phyloP scores from a whole-genome alignment of 2,888 invertebrate species.

The Mythimna loreyi region DNA sequence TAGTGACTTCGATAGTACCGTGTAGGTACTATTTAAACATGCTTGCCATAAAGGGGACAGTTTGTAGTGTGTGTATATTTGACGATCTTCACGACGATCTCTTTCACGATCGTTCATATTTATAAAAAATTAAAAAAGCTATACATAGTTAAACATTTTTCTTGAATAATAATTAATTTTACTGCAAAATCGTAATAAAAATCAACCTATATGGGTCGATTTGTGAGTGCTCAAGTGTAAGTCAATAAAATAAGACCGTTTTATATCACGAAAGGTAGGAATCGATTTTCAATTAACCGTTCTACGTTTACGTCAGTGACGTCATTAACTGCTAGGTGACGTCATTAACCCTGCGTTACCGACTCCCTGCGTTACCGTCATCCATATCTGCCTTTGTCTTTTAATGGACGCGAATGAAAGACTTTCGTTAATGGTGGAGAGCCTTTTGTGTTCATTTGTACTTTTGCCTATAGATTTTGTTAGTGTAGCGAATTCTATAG shows the following conservation, averaged over 20 bases:
- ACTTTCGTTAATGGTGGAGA: constrained; percentile 66
- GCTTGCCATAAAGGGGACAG: too few species aligned
- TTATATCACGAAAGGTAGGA: constrained; percentile 61
- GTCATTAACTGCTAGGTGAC: constrained; percentile 39
- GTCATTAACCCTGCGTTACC: constrained; percentile 43
- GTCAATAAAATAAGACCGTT: constrained; percentile 31
- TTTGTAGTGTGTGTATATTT: too few species aligned
- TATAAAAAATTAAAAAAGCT: background rate
- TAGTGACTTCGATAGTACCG: too few species aligned
- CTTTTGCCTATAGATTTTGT: constrained; percentile 34
- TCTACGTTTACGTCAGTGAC: constrained; percentile 32
- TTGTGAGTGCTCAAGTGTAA: background rate
- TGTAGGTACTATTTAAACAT: too few species aligned
- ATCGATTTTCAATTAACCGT: constrained; percentile 81
- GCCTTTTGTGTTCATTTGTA: constrained; percentile 64
- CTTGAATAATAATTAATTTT: background rate
- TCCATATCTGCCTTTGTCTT: constrained; percentile 70
- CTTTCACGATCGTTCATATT: background rate
- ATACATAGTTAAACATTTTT: background rate
- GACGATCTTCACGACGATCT: background rate
- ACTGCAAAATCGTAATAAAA: background rate
- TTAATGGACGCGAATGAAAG: constrained; percentile 74
- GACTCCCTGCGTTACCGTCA: constrained; percentile 56
- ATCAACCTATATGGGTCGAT: background rate
- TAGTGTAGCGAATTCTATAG: constrained; percentile 15